Percentiles rank a stretch among this genome's conserved stretches.
Conservation (phyloP, 2,113 vertebrate species). For the Pelodiscus sinensis region DNA sequence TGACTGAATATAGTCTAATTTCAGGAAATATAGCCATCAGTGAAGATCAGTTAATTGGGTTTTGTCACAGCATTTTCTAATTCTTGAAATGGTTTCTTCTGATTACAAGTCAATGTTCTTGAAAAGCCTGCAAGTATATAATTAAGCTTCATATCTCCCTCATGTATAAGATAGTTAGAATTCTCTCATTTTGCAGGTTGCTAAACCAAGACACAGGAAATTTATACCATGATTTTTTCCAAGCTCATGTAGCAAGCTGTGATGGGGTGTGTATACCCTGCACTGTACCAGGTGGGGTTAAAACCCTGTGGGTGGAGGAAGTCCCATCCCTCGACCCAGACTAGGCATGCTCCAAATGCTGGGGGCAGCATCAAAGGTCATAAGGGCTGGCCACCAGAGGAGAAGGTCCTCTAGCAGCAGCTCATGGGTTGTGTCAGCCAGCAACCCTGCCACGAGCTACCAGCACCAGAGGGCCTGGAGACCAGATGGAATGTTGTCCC, state of each 20-base stretch:
- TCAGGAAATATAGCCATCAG: background rate
- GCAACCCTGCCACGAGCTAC: too few relatives aligned
- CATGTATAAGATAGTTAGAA: background rate
- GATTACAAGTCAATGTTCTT: constrained; percentile 13
- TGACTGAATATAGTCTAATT: background rate
- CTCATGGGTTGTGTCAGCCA: too few relatives aligned
- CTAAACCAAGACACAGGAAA: background rate
- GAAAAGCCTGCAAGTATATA: constrained; percentile 8
- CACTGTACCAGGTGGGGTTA: too few relatives aligned
- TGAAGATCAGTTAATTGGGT: background rate
- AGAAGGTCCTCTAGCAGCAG: too few relatives aligned
- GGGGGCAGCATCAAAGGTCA: too few relatives aligned
- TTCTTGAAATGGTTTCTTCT: background rate
- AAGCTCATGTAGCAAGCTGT: background rate
- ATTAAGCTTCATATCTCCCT: background rate
- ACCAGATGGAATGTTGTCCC: too few relatives aligned
- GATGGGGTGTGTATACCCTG: too few relatives aligned
- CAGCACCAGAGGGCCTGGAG: too few relatives aligned
- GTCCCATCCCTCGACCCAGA: too few relatives aligned
- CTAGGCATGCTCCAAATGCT: too few relatives aligned
- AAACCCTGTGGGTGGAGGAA: too few relatives aligned
- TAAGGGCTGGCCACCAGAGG: too few relatives aligned
- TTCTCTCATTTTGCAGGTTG: accelerated
- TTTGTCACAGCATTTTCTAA: background rate
- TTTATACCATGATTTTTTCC: background rate